Conservation (phyloP, 2,888 invertebrate species). For the Drosophila eohydei region DNA sequence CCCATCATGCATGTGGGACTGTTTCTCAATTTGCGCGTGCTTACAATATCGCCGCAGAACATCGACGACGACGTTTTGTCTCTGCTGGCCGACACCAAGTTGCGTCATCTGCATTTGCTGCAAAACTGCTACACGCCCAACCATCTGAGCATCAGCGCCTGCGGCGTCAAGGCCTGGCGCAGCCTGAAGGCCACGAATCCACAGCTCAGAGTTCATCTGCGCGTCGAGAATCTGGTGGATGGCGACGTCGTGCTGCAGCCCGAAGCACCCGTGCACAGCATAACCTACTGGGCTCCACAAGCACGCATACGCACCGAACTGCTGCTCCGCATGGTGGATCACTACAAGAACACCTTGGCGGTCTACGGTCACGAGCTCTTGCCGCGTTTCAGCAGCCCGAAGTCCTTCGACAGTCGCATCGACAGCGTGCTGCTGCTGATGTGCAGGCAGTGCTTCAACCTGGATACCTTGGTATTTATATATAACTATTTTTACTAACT, state of each 20-base stretch:
- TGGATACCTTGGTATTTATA: conserved; percentile 88
- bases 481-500: neutral
- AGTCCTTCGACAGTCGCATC: conserved; percentile 89
- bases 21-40: conserved; percentile 89
- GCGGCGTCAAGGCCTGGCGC: conserved; percentile 85
- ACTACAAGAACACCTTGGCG: conserved; percentile 87
- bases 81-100: conserved; percentile 87
- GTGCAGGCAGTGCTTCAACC: conserved; percentile 88
- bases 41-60: conserved; percentile 90
- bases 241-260: conserved; percentile 89
- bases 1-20: conserved; percentile 91
- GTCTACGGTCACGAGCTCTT: conserved; percentile 89
- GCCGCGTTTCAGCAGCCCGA: conserved; percentile 88
- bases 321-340: conserved; percentile 87
- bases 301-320: conserved; percentile 86
- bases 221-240: conserved; percentile 87
- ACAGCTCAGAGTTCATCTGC: conserved; percentile 88
- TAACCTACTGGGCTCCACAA: conserved; percentile 88
- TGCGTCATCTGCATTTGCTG: conserved; percentile 89
- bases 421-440: conserved; percentile 89
- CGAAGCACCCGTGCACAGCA: conserved; percentile 88
- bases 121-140: conserved; percentile 90
- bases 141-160: conserved; percentile 86
- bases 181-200: conserved; percentile 87
- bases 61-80: conserved; percentile 90